Evolutionary conservation across 2,113 vertebrate species (phyloP).

Genomic region (Lepidothrix coronata): DNA sequence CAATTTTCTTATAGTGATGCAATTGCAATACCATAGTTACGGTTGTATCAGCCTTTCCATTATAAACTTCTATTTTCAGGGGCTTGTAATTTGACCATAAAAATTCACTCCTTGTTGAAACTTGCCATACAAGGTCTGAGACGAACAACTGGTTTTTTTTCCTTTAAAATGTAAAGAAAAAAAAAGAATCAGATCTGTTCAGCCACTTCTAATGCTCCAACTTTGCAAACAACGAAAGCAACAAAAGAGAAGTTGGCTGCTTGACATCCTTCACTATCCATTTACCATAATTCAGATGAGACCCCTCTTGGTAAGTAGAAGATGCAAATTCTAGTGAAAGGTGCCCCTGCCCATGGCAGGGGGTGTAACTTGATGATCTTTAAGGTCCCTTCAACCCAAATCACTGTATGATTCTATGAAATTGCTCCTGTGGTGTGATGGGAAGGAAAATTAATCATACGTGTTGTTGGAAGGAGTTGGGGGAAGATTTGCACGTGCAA

Average conservation of each 20-base stretch:
- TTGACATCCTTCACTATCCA: neutral
- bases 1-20: conserved; percentile 77
- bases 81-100: conserved; percentile 79
- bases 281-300: neutral
- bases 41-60: conserved; percentile 78
- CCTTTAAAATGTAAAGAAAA: neutral
- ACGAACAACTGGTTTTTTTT: neutral
- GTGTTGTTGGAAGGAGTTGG: fast-evolving
- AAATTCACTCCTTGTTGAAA: conserved; percentile 77
- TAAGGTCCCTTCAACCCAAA: neutral
- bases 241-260: neutral
- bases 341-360: neutral
- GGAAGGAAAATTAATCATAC: neutral
- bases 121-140: conserved; percentile 60
- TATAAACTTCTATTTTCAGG: conserved; percentile 77
- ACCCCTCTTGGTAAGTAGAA: neutral
- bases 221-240: neutral
- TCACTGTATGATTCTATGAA: neutral
- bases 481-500: fast-evolving
- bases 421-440: neutral
- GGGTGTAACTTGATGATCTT: neutral
- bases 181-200: neutral
- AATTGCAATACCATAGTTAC: conserved; percentile 74
- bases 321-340: neutral
- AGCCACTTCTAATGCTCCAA: conserved; percentile 12